These are phyloP conservation scores for Pseudochirops cupreus DNA, from an alignment of 2,797 vertebrate species.

Conservation along the genomic window DNA sequence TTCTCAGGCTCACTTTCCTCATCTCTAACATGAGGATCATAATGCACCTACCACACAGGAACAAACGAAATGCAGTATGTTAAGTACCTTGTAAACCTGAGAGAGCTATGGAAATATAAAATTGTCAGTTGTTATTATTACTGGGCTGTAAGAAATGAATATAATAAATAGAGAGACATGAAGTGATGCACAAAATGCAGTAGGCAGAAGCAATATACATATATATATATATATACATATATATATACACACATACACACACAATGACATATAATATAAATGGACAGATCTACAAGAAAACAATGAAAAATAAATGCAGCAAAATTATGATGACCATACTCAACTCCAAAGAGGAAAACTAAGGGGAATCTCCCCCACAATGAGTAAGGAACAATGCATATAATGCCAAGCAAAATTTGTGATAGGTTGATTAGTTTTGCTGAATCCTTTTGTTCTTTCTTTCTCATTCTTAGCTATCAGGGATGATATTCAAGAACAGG, in stretches of 20 bases:
- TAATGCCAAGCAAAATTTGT: not conserved
- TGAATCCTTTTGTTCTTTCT: not conserved
- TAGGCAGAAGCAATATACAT: too few relatives aligned
- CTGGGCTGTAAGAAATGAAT: not conserved
- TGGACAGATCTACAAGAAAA: not conserved
- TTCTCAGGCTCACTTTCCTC: not conserved
- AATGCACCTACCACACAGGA: not conserved
- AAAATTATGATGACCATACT: not conserved
- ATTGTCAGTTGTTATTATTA: not conserved
- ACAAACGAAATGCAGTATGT: not conserved
- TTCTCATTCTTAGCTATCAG: not conserved
- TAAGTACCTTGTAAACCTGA: not conserved
- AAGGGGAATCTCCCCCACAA: not conserved
- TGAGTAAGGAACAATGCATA: not conserved
- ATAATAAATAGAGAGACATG: not conserved
- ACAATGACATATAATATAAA: not conserved
- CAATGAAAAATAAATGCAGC: not conserved
- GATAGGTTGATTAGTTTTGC: not conserved
- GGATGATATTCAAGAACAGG: not conserved
- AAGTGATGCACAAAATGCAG: not conserved
- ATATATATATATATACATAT: too few relatives aligned
- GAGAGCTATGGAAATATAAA: not conserved
- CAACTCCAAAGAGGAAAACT: not conserved
- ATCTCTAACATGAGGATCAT: not conserved
- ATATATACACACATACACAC: not conserved